Evolutionary conservation across 2,113 vertebrate species (phyloP), one percentile per base, ranked within the genome.

Genomic region (Fulica atra): DNA sequence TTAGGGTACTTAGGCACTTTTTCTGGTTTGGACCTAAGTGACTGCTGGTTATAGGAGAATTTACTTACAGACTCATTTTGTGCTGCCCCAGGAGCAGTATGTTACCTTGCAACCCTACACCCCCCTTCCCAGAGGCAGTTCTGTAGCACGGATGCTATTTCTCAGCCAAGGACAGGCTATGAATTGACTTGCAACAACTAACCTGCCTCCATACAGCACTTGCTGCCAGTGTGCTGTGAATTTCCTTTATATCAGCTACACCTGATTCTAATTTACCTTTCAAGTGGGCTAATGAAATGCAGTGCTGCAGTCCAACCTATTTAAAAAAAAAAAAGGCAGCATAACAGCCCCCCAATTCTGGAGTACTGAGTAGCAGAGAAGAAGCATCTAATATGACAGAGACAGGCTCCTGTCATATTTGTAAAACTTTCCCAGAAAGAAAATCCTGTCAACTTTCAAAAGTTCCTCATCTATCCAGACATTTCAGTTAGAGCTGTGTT

Each of bases 401-500:
- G 70, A 42, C 33, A 61, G 44, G 57, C 7, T n/a, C 42, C 77
- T 10, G 20, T 87, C 57, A 5, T 61, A 70, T 86, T 42, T 93
- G 71, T 84, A 85, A 87, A 95, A 95, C 84, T 96, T 97, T 94
- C 90, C 85, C 79, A 70, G 96, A 92, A 96, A 94, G 84, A 50
- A 93, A 95, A 96, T 94, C 92, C 93, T 97, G 97, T 96, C 97
- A 96, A 53, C 93, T 96, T 94, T n/a, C 70, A 88, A 21, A 90
- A 96, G 96, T 96, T 97, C 92, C 96, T 93, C 86, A 19, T 96
- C 95, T 90, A 76, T 97, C 94, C 88, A 97, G 96, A 96, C 93
- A 70, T 96, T 97, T 96, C 96, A 88, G 78, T 97, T 94, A 96
- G 93, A 97, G 94, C 83, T 84, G 89, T 96, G 83, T 97, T 97